These are phyloP conservation scores for Leguminivora glycinivorella DNA, from an alignment of 1,140 invertebrate genomes.

Conservation along the genomic window DNA sequence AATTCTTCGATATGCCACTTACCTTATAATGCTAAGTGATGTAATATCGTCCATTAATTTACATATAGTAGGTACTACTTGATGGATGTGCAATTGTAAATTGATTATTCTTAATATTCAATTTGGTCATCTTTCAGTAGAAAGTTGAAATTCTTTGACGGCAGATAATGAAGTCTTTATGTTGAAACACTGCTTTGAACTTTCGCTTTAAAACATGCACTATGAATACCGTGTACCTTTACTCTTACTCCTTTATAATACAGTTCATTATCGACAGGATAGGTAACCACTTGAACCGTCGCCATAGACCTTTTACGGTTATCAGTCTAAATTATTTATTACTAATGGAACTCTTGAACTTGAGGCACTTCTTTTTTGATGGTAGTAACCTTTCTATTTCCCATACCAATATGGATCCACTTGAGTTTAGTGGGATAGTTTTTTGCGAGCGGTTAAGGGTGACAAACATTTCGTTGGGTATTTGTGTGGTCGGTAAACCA, in stretches of 20 bases:
- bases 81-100: too few relatives aligned
- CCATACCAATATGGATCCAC: slow-evolving; percentile 52
- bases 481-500: not conserved
- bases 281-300: slow-evolving; percentile 50
- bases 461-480: not conserved
- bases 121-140: slow-evolving; percentile 10
- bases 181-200: slow-evolving; percentile 21
- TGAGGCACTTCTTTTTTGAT: slow-evolving; percentile 35
- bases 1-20: too few relatives aligned
- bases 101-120: too few relatives aligned
- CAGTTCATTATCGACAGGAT: not conserved
- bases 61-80: too few relatives aligned
- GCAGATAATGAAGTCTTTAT: slow-evolving; percentile 28
- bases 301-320: slow-evolving; percentile 69
- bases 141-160: slow-evolving; percentile 23
- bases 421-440: slow-evolving; percentile 41
- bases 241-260: not conserved
- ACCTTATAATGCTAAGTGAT: too few relatives aligned
- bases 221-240: not conserved
- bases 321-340: slow-evolving; percentile 71
- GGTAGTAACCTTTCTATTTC: slow-evolving; percentile 46
- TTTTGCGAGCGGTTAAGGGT: slow-evolving; percentile 39
- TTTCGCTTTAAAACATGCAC: slow-evolving; percentile 16
- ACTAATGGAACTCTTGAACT: slow-evolving; percentile 62
- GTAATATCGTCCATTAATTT: too few relatives aligned